Conservation (phyloP, 1,140 invertebrate genomes). For the Hycleus phaleratus region DNA sequence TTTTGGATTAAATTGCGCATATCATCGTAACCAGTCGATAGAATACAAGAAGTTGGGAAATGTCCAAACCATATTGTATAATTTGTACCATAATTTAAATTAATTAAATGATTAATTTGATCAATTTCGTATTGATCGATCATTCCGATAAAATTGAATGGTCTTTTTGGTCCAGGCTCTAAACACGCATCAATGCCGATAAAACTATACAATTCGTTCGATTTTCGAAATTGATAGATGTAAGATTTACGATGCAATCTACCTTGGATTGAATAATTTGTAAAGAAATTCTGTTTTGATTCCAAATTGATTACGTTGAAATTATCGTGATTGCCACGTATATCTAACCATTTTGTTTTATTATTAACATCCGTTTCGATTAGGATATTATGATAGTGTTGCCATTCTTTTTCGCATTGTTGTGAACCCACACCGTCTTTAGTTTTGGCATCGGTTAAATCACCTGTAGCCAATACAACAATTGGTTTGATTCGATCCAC, state of each 20-base stretch:
- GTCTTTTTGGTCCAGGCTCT: conserved; percentile 74
- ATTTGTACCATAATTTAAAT: conserved; percentile 43
- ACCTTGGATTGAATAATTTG: conserved; percentile 77
- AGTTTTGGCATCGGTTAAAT: conserved; percentile 84
- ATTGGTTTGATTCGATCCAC: conserved; percentile 66
- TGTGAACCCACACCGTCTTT: conserved; percentile 69
- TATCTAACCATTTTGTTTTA: conserved; percentile 79
- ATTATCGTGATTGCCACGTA: conserved; percentile 94
- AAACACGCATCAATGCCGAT: conserved; percentile 83
- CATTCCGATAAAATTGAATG: conserved; percentile 89
- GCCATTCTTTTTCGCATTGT: conserved; percentile 81
- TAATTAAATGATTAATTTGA: conserved; percentile 47
- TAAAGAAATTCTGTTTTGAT: conserved; percentile 68
- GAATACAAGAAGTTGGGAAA: conserved; percentile 85
- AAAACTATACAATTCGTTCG: conserved; percentile 62
- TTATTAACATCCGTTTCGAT: conserved; percentile 57
- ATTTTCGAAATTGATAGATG: conserved; percentile 54
- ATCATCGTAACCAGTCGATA: conserved; percentile 50
- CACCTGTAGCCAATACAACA: conserved; percentile 79
- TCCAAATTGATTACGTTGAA: conserved; percentile 70
- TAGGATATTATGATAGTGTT: conserved; percentile 66
- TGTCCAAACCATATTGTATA: conserved; percentile 84
- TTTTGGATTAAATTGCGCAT: conserved; percentile 51
- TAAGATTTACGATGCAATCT: conserved; percentile 64
- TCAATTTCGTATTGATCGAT: conserved; percentile 53